Evolutionary conservation across 2,113 vertebrate genomes (phyloP).

Genomic region (Pyrgilauda ruficollis): DNA sequence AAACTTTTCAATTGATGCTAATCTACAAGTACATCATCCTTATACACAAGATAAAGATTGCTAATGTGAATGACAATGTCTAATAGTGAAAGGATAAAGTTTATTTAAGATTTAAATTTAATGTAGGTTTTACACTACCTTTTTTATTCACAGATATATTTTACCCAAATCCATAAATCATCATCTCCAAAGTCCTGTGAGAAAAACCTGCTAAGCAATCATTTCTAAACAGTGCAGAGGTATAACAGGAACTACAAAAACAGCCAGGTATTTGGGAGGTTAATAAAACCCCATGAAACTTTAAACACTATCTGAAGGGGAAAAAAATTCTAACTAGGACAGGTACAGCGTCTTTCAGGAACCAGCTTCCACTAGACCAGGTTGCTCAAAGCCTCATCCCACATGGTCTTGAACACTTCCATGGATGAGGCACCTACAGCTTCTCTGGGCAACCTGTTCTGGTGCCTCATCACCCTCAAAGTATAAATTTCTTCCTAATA

Average conservation of each 20-base stretch:
- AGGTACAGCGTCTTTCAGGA: not conserved
- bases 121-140: not conserved
- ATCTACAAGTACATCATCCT: slow-evolving; percentile 16
- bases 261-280: not conserved
- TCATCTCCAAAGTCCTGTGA: not conserved
- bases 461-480: not conserved
- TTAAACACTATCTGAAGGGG: not conserved
- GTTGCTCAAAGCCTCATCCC: not conserved
- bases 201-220: not conserved
- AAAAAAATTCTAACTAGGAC: not conserved
- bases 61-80: slow-evolving; percentile 9
- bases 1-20: slow-evolving; percentile 38
- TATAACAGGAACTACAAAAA: not conserved
- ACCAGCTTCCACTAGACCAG: not conserved
- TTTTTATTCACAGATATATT: not conserved
- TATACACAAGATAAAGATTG: not conserved
- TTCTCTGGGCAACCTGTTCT: not conserved
- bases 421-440: accelerated
- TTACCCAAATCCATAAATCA: not conserved
- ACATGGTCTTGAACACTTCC: not conserved
- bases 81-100: not conserved
- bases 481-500: not conserved
- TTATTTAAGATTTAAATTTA: not conserved
- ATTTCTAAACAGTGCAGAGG: not conserved
- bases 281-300: not conserved